phyloP scores from a whole-genome alignment of 2,797 vertebrate genomes.

The Pangasius djambal region DNA sequence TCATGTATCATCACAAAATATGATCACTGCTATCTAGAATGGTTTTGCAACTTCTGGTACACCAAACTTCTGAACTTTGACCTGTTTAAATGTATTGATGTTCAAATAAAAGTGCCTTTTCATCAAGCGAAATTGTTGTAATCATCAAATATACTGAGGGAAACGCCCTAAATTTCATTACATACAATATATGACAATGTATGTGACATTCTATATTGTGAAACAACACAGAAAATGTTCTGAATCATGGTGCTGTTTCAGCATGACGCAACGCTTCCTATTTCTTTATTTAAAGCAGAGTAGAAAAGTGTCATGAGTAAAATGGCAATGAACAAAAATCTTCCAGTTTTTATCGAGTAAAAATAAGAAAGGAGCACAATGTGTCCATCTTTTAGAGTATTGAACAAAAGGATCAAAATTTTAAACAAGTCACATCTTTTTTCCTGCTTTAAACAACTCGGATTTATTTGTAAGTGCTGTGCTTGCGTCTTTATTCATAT shows the following conservation, averaged over 20 bases:
- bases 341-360: neutral
- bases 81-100: neutral
- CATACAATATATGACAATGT: neutral
- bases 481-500: neutral
- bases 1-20: neutral
- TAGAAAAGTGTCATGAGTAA: neutral
- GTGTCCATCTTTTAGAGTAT: neutral
- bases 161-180: neutral
- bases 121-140: neutral
- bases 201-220: neutral
- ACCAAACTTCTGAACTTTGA: neutral
- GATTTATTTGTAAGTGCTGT: neutral
- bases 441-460: neutral
- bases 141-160: neutral
- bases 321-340: neutral
- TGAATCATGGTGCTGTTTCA: neutral
- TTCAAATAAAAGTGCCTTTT: neutral
- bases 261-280: neutral
- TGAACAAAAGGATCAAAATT: neutral
- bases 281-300: neutral
- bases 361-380: neutral
- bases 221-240: neutral
- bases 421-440: neutral
- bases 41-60: neutral
- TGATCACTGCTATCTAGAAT: neutral